Evolutionary conservation across 2,113 vertebrate genomes (phyloP).

Genomic region (Recurvirostra avosetta): DNA sequence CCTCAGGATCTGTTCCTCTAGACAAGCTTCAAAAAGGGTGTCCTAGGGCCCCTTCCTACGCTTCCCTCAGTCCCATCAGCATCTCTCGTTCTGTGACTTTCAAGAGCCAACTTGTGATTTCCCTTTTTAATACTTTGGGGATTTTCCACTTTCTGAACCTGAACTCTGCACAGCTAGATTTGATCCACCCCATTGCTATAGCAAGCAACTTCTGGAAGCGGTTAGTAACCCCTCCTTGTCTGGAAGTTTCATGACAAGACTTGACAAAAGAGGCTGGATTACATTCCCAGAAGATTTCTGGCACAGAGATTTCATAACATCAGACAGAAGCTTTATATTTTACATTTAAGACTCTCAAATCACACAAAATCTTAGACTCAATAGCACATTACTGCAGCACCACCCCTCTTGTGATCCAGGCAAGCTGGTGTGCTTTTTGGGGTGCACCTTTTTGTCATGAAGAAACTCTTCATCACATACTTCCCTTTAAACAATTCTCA

Average conservation of each 20-base stretch:
- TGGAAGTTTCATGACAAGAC: neutral
- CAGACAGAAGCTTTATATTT: neutral
- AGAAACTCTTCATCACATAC: neutral
- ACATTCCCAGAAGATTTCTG: neutral
- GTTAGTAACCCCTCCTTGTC: neutral
- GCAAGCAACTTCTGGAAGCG: neutral
- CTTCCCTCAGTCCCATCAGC: neutral
- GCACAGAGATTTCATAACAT: neutral
- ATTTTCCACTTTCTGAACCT: neutral
- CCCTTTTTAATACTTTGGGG: neutral
- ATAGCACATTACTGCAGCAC: neutral
- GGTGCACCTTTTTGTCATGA: neutral
- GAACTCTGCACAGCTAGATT: neutral
- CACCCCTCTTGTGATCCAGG: neutral
- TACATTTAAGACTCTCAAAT: neutral
- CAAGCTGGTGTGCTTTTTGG: neutral
- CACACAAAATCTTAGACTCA: neutral
- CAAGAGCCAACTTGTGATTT: neutral
- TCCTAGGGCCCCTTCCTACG: neutral
- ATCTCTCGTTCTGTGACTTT: neutral
- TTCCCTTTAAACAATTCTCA: neutral
- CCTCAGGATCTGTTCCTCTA: neutral
- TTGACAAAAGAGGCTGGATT: neutral
- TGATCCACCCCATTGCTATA: neutral
- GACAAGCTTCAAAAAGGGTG: neutral